Evolutionary conservation across 2,113 vertebrate genomes (phyloP), one percentile per base, ranked within the genome.

Genomic region (Pterocles gutturalis): DNA sequence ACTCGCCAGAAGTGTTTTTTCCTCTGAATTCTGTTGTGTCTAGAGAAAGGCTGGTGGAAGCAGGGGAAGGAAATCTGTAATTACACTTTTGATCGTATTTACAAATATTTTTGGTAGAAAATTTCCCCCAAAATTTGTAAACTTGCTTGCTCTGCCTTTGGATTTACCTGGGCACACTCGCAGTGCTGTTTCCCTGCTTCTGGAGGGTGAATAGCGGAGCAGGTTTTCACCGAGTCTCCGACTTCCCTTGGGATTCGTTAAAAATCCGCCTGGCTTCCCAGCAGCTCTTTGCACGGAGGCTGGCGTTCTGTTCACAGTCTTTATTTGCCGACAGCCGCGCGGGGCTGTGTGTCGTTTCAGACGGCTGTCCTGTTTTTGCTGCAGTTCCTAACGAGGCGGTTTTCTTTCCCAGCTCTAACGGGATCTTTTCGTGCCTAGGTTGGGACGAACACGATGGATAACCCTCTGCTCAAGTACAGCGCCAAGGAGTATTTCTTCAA

Each of bases 401-500:
- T 55, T 71, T 7, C 51, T n/a, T 43, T 26, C 43, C 69, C 36
- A 2, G 4, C 46, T 25, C 28, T 33, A 58, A 8, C 3, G 6
- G 3, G 6, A 3, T 4, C 31, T 58, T 31, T 34, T 31, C 60
- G 29, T 20, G 9, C 93, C 67, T 80, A 99, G 99, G 98, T 99
- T 7, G 99, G 99, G 67, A 98, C 99, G 33, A 99, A 98, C 97
- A 99, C 99, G 0, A 99, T 99, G 99, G 99, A 99, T 96, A 99
- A 99, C 67, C 99, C 99, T 9, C 83, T 99, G 93, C 98, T 99
- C 95, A 99, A 99, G 97, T 99, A 99, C 93, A 99, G 99, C 34
- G 99, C 99, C 31, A 99, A 99, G 93, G 99, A 99, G 91, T 99
- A 99, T 96, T 99, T 99, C 98, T 99, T 99, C 97, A 99, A 99